Evolutionary conservation across 2,797 vertebrate species (phyloP), one percentile per base, ranked within the genome.

Genomic region (Calcarius lapponicus): DNA sequence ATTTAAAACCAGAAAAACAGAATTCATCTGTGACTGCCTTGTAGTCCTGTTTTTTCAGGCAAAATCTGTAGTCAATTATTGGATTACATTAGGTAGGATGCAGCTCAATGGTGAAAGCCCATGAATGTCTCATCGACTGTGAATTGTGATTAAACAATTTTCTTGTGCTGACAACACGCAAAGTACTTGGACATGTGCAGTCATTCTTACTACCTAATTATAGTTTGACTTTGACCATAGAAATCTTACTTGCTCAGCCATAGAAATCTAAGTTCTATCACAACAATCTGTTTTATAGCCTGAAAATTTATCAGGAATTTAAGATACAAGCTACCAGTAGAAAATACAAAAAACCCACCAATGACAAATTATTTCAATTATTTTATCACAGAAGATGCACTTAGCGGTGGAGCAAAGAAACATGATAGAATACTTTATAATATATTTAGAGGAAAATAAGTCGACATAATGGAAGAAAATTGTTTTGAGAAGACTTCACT

Each of bases 381-480:
- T 47, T 90, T 86, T 24, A 20, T 53, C 14, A 34, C 17, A 48
- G 54, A 87, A 81, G 34, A 45, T 36, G 5, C 2, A 0, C 19
- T 40, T 16, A 62, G 15, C 51, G 13, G 16, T 40, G 19, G 24
- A 92, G 16, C 25, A 83, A 85, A 69, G n/a, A 69, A 67, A 25
- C 0, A 0, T 48, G 5, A 32, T 28, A 0, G 2, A 72, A 32
- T 38, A 19, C 3, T 70, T 90, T 7, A 9, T 5, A 45, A 72
- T 79, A 34, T 51, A 73, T 42, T 67, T 58, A 32, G 47, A 67
- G 24, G 11, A 64, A 26, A 8, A 17, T 56, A 73, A 88, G 2
- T 0, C 10, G 9, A 65, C 13, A 22, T 31, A 24, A 51, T 31
- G 11, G 50, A 67, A 66, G 9, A 72, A 11, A 34, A 21, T 38